Conservation (phyloP, 2,797 vertebrate genomes). For the Danio tinwini region DNA sequence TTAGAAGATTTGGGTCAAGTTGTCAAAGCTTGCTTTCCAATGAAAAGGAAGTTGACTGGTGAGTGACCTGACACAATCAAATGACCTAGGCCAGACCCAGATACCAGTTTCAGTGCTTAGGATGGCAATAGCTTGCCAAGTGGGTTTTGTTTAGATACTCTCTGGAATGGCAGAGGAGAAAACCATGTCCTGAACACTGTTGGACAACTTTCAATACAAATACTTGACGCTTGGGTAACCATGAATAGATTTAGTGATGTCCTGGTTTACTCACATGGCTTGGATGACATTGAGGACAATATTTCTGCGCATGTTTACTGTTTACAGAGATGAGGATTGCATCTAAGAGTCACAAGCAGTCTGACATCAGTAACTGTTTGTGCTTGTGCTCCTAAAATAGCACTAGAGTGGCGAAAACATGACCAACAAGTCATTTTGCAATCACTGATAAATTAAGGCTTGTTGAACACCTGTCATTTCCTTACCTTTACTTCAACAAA, state of each 20-base stretch:
- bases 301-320: slow-evolving; percentile 39
- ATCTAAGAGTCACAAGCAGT: slow-evolving; percentile 38
- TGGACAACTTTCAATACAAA: slow-evolving; percentile 1
- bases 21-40: slow-evolving; percentile 7
- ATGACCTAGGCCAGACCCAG: slow-evolving; percentile 69
- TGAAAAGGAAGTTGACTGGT: slow-evolving; percentile 5
- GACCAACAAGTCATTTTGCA: slow-evolving; percentile 45
- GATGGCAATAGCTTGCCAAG: slow-evolving; percentile 65
- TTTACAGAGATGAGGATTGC: slow-evolving; percentile 34
- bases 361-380: slow-evolving; percentile 38
- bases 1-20: slow-evolving; percentile 38
- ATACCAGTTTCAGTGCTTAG: slow-evolving; percentile 71
- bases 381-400: slow-evolving; percentile 49
- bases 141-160: slow-evolving; percentile 21
- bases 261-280: neutral
- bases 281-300: neutral
- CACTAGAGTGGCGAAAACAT: slow-evolving; percentile 25
- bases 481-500: neutral
- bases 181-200: neutral
- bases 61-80: slow-evolving; percentile 55
- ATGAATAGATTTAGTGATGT: neutral
- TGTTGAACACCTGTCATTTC: neutral
- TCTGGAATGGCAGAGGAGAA: neutral
- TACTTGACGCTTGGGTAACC: neutral
- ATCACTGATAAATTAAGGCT: slow-evolving; percentile 42